Base-by-base conservation (phyloP, 2,113 vertebrate species). In the Amblyornis subalaris region DNA sequence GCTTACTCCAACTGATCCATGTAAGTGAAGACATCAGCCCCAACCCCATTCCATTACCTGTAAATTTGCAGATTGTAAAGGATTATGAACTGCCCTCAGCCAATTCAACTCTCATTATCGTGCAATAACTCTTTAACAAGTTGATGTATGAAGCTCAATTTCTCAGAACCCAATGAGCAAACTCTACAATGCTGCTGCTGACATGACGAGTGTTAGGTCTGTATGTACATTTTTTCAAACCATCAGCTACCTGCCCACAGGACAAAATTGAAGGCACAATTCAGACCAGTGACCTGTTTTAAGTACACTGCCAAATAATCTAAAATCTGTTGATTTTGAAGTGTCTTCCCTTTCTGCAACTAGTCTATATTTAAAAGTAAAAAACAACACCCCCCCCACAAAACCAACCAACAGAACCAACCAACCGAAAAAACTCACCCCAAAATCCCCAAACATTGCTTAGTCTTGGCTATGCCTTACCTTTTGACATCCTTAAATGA, bases 171-270 rank as follows among this genome's bases (percentile, higher is more conserved):
- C 21, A 35, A 5, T 6, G 19, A 54, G 10, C 25, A 8, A 53
- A 26, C 23, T 36, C 1, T 11, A 35, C 7, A 38, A 38, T 38
- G 36, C 36, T 38, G 10, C 3, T 29, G 17, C 23, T 12, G 3
- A 50, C 8, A 12, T 2, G 23, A 4, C 0, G 7, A 62, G 7
- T 0, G 0, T 24, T 51, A 6, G 1, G 3, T 24, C 10, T 47
- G 12, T 23, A 28, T 9, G 1, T 4, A 8, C 7, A 3, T 23
- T 55, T 57, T 74, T 57, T 54, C 29, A 55, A 85, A 19, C 14
- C 20, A 60, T 64, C 21, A 51, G 22, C 22, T 65, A 25, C 33
- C 16, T 31, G 17, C 35, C 38, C 9, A 3, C 10, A 38, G 4
- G 12, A 47, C 6, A 29, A 20, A 72, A 54, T 7, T 4, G 3